Percentiles rank a stretch among this genome's conserved stretches.
These are phyloP conservation scores for Tachuris rubrigastra DNA, from an alignment of 2,113 vertebrate genomes.

Conservation along the genomic window DNA sequence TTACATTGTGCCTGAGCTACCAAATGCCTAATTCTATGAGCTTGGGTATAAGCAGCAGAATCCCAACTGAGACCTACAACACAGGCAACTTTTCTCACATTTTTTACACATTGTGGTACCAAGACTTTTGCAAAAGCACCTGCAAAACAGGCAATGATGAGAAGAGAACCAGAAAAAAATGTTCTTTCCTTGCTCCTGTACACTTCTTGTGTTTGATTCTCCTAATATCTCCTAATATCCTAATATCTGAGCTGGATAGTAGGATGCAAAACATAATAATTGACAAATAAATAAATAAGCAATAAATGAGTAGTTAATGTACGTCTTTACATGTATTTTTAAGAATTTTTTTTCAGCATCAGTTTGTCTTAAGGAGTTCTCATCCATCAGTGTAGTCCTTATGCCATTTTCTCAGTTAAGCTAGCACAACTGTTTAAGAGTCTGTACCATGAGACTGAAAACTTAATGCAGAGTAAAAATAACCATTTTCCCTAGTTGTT, in stretches of 20 bases:
- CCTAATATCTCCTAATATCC: neutral
- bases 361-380: neutral
- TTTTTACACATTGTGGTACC: neutral
- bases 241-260: neutral
- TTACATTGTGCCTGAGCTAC: neutral
- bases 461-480: neutral
- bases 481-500: neutral
- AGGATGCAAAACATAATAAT: neutral
- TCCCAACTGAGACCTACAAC: accelerated
- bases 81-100: neutral
- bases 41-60: neutral
- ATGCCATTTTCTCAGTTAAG: neutral
- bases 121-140: neutral
- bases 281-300: neutral
- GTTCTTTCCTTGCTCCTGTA: neutral
- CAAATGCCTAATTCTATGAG: neutral
- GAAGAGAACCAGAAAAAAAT: neutral
- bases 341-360: neutral
- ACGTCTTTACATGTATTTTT: neutral
- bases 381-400: neutral
- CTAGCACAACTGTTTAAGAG: neutral
- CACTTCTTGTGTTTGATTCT: neutral
- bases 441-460: neutral
- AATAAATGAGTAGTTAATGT: neutral
- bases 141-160: neutral